Base-by-base conservation (phyloP, 1,140 invertebrate species). In the Prorops nasuta region DNA sequence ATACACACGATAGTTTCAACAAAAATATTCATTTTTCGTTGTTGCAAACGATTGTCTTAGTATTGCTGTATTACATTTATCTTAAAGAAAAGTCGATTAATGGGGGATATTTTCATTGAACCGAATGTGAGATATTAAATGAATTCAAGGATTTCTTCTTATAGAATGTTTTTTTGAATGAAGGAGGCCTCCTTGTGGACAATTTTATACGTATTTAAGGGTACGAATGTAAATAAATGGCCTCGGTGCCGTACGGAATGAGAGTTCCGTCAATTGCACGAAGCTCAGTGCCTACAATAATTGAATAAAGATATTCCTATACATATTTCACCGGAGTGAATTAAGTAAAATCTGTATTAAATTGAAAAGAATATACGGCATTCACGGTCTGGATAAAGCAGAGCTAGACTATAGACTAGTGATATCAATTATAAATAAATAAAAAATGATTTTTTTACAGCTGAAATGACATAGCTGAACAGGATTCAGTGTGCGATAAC, bases 241-340 rank as follows among this genome's bases (percentile, higher is more conserved):
- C 37, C 37, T 51, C 28, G 42, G 37, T 47, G 42, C 14, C 15
- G 21, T n/a, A n/a, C 22, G 24, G 34, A 46, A 51, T 32, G 4
- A 37, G 12, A 42, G 50, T 17, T 43, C 45, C 46, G 20, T 61
- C 37, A 53, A 49, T 49, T 28, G 45, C 48, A 44, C 52, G 47
- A 58, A 50, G 45, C 44, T 56, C 59, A 61, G 59, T 61, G 59
- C 59, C 59, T 61, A 59, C 60, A 60, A 61, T 55, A 60, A 61
- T 53, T 49, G 19, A 60, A 50, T 44, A 10, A 28, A 28, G 10
- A 28, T n/a, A n/a, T n/a, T n/a, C n/a, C n/a, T n/a, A n/a, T n/a
- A n/a, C n/a, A n/a, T n/a, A n/a, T n/a, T n/a, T n/a, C n/a, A n/a
- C n/a, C n/a, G n/a, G n/a, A n/a, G n/a, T n/a, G n/a, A n/a, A n/a